A percentile compares a stretch with the other conserved stretches of the same genome.
Conservation (phyloP, 2,888 invertebrate species). For the Cosmorhoe ocellata region DNA sequence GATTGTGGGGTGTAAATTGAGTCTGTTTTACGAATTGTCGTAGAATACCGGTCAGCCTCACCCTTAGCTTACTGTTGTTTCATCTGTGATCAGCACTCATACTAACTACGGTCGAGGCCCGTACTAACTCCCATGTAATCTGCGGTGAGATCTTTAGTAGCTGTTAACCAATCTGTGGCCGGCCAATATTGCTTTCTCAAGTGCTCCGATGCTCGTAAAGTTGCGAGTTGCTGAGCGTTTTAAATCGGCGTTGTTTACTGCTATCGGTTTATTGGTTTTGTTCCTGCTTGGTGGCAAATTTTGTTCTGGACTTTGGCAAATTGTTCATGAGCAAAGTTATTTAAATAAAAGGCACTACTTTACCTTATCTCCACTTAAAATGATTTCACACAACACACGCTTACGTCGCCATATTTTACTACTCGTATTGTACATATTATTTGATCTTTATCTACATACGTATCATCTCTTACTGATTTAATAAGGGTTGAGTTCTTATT, state of each 20-base stretch:
- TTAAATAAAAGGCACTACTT: not conserved
- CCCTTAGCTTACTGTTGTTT: too few species aligned
- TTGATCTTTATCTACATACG: too few species aligned
- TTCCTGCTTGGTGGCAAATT: conserved; percentile 21
- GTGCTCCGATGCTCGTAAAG: conserved; percentile 51
- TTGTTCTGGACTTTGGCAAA: not conserved
- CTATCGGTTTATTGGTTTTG: conserved; percentile 44
- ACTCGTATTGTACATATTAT: too few species aligned
- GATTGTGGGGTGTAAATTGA: conserved; percentile 24
- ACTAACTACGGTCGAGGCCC: not conserved
- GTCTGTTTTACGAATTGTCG: conserved; percentile 49
- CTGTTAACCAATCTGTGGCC: conserved; percentile 11
- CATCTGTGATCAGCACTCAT: too few species aligned
- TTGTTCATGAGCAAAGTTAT: conserved; percentile 3
- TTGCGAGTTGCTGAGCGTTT: conserved; percentile 44
- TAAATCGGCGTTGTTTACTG: conserved; percentile 47
- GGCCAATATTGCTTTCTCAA: conserved; percentile 48
- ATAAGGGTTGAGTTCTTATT: too few species aligned
- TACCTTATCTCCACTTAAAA: too few species aligned
- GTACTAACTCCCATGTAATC: not conserved
- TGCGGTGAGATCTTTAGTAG: conserved; percentile 7
- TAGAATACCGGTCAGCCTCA: too few species aligned
- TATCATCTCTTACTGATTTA: too few species aligned
- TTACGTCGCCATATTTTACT: too few species aligned
- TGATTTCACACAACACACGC: too few species aligned